Evolutionary conservation across 2,888 invertebrate genomes (phyloP).

Genomic region (Platerodrilus igneus): DNA sequence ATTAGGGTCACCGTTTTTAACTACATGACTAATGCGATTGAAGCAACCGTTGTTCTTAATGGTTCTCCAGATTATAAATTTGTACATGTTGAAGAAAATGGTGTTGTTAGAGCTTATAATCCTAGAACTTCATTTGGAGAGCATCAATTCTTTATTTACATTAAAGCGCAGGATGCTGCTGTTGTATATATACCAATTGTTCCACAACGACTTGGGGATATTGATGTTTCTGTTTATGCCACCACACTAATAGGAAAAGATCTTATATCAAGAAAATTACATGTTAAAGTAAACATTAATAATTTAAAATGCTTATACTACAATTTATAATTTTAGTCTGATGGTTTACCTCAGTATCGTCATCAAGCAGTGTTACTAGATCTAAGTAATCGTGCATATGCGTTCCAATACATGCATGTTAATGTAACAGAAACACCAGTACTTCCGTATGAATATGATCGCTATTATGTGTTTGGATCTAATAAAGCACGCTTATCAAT

Average conservation of each 20-base stretch:
- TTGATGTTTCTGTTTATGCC: conserved; percentile 72
- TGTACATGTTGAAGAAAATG: conserved; percentile 85
- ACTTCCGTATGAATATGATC: conserved; percentile 84
- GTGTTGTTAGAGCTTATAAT: conserved; percentile 81
- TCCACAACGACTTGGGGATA: conserved; percentile 71
- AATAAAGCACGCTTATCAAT: conserved; percentile 78
- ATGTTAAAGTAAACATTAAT: conserved; percentile 61
- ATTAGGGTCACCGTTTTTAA: conserved; percentile 91
- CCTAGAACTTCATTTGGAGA: conserved; percentile 89
- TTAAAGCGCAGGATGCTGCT: conserved; percentile 69
- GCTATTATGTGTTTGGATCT: conserved; percentile 92
- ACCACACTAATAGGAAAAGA: conserved; percentile 70
- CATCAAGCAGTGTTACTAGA: conserved; percentile 91
- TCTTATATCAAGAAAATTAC: conserved; percentile 58
- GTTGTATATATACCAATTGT: conserved; percentile 90
- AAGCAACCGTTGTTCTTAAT: conserved; percentile 81
- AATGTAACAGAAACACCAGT: conserved; percentile 91
- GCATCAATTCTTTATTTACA: conserved; percentile 91
- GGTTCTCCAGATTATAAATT: conserved; percentile 85
- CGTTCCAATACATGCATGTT: conserved; percentile 93
- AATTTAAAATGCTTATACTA: conserved; percentile 10
- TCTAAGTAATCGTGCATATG: conserved; percentile 85
- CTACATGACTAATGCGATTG: conserved; percentile 79
- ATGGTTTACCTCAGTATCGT: conserved; percentile 86
- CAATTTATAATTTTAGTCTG: conserved; percentile 54